Evolutionary conservation across 2,888 invertebrate species (phyloP).

Genomic region (Polyommatus icarus): DNA sequence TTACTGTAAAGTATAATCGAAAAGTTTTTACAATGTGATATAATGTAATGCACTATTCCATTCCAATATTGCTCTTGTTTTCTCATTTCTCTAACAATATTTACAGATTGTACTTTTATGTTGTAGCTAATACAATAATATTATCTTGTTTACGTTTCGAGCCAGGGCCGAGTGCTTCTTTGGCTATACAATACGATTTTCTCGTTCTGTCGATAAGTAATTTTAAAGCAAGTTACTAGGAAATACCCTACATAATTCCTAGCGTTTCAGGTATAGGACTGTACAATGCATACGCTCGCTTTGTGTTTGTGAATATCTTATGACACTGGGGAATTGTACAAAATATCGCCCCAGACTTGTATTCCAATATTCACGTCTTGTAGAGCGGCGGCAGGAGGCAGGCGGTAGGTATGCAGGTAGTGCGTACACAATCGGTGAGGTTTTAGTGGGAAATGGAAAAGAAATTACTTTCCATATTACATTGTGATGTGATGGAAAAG

Average conservation of each 20-base stretch:
- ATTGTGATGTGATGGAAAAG: neutral
- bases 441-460: slow-evolving; percentile 7
- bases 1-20: neutral
- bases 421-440: neutral
- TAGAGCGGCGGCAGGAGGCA: neutral
- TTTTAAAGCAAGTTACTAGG: slow-evolving; percentile 12
- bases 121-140: slow-evolving; percentile 1
- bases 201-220: slow-evolving; percentile 1
- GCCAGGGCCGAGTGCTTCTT: slow-evolving; percentile 4
- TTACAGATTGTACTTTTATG: slow-evolving; percentile 10
- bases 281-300: slow-evolving; percentile 25
- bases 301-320: slow-evolving; percentile 30
- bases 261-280: slow-evolving; percentile 2
- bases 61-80: slow-evolving; percentile 9
- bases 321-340: slow-evolving; percentile 27
- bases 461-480: slow-evolving; percentile 1
- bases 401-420: neutral
- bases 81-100: neutral
- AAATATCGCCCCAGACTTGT: slow-evolving; percentile 27
- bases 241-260: slow-evolving; percentile 18
- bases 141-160: slow-evolving; percentile 10
- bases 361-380: slow-evolving; percentile 30
- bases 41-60: neutral
- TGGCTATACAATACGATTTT: slow-evolving; percentile 12
- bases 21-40: neutral